phyloP scores from a whole-genome alignment of 1,140 invertebrate genomes.

The Melanaphis sacchari region DNA sequence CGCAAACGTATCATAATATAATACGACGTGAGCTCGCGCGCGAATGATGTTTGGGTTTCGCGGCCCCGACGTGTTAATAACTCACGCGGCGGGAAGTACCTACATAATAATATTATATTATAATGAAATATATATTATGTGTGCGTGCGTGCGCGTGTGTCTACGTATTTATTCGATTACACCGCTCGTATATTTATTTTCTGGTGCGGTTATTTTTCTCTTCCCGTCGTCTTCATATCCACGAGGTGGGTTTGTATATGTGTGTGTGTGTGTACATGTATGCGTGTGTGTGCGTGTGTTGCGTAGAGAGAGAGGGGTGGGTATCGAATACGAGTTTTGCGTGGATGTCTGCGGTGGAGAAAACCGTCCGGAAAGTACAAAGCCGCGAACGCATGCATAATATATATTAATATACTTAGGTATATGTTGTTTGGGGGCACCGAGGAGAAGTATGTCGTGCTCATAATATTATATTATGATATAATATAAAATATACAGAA shows the following conservation, averaged over 20 bases:
- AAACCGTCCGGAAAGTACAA: neutral
- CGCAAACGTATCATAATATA: neutral
- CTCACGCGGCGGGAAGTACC: conserved; percentile 24
- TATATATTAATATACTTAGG: neutral
- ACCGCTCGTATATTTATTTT: conserved; percentile 34
- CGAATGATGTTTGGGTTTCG: neutral
- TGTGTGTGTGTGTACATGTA: neutral
- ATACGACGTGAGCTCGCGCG: neutral
- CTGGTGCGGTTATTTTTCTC: neutral
- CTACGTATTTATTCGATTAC: neutral
- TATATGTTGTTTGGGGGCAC: neutral
- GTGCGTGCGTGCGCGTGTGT: neutral
- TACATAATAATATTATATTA: neutral
- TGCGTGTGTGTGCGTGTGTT: neutral
- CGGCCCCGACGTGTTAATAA: conserved; percentile 47
- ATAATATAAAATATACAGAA: neutral
- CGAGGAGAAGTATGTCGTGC: neutral
- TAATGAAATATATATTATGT: neutral
- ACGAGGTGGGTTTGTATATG: neutral
- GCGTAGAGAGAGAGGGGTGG: too few relatives aligned
- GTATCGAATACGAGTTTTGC: neutral
- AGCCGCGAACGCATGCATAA: neutral
- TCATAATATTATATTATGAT: neutral
- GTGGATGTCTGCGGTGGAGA: neutral
- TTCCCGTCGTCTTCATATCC: neutral